A percentile compares a stretch with the other conserved stretches of the same genome.
Conservation (phyloP, 1,140 invertebrate genomes). For the Phymastichus coffea region DNA sequence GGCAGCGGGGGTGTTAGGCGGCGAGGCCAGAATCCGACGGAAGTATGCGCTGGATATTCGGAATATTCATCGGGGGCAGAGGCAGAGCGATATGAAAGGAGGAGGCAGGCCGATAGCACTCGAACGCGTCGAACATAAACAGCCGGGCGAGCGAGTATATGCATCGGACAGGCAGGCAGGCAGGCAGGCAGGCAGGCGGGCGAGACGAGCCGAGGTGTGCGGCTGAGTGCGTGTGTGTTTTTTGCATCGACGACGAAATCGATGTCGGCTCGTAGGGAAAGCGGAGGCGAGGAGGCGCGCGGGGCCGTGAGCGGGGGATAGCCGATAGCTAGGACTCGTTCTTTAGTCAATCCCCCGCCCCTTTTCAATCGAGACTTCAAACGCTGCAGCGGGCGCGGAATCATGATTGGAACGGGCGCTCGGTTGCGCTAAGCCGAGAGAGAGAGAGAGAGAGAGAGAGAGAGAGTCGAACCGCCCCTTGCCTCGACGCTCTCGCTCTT, state of each 20-base stretch:
- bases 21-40: no score
- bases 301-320: constrained; percentile 30
- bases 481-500: no score
- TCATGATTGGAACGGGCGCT: constrained; percentile 56
- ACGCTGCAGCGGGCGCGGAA: constrained; percentile 52
- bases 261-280: background rate
- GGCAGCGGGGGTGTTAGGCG: background rate
- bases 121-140: constrained; percentile 14
- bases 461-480: no score
- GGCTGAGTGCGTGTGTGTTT: background rate
- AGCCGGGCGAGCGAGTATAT: background rate
- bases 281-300: background rate
- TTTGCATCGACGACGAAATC: background rate
- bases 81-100: constrained; percentile 4
- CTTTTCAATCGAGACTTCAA: constrained; percentile 60
- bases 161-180: background rate
- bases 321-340: constrained; percentile 53
- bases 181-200: background rate
- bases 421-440: constrained; percentile 50
- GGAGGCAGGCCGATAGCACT: background rate
- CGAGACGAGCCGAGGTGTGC: background rate
- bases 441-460: no score
- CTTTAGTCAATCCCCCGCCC: constrained; percentile 59
- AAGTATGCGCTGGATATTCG: no score
- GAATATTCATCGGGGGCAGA: constrained; percentile 20